Conservation (phyloP, 2,113 vertebrate species). For the Dromaius novaehollandiae region DNA sequence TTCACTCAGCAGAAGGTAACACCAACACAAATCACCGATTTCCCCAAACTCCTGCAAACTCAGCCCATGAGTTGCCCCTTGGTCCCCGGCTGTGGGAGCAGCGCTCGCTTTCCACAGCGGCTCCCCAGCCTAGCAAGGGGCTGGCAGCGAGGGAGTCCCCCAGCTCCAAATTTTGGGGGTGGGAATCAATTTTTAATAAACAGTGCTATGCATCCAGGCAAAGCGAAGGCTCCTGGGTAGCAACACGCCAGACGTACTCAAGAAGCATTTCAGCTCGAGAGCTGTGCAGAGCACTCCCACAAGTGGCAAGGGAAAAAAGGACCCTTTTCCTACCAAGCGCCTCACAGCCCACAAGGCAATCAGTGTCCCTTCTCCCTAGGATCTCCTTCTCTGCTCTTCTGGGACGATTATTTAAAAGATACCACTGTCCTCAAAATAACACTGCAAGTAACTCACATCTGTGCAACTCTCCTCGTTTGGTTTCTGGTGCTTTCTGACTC, state of each 20-base stretch:
- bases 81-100: no score
- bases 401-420: background rate
- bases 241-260: background rate
- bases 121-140: background rate
- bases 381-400: background rate
- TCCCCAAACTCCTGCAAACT: background rate
- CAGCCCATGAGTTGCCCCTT: background rate
- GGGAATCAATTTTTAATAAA: background rate
- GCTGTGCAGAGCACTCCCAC: background rate
- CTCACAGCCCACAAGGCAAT: background rate
- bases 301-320: background rate
- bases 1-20: background rate
- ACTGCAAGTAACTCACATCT: background rate
- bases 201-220: background rate
- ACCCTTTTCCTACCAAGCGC: background rate
- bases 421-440: background rate
- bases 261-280: background rate
- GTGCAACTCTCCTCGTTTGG: background rate
- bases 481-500: background rate
- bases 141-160: accelerated
- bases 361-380: accelerated
- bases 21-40: background rate
- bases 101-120: no score
- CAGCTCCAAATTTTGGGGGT: accelerated
- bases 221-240: accelerated